Evolutionary conservation across 2,113 vertebrate species (phyloP).

Genomic region (Leucoraja erinaceus): DNA sequence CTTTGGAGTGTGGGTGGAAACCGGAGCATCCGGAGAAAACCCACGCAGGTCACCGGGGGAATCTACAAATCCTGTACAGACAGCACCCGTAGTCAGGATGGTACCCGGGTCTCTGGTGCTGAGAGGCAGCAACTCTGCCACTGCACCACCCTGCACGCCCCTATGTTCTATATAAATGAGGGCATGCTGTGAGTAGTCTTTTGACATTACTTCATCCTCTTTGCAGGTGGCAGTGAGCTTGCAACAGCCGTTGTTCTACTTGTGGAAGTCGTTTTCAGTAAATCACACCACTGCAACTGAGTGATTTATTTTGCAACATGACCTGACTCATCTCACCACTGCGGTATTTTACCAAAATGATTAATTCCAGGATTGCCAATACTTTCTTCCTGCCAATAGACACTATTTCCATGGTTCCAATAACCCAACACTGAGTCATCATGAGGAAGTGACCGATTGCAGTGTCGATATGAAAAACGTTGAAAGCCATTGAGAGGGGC

Average conservation of each 20-base stretch:
- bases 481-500: not conserved
- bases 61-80: too few relatives aligned
- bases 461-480: not conserved
- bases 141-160: too few relatives aligned
- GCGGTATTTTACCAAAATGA: not conserved
- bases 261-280: not conserved
- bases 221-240: not conserved
- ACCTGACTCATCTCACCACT: not conserved
- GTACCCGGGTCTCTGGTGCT: too few relatives aligned
- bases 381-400: not conserved
- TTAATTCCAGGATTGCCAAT: not conserved
- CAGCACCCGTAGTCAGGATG: too few relatives aligned
- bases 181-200: not conserved
- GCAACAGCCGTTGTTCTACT: not conserved
- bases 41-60: too few relatives aligned
- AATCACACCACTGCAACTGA: not conserved
- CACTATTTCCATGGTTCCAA: not conserved
- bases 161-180: not conserved
- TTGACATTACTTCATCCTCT: not conserved
- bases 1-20: too few relatives aligned
- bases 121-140: too few relatives aligned
- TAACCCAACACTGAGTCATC: not conserved
- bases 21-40: too few relatives aligned
- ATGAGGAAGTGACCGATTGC: not conserved
- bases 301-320: not conserved